phyloP scores from a whole-genome alignment of 2,797 vertebrate genomes.

The Martes flavigula region DNA sequence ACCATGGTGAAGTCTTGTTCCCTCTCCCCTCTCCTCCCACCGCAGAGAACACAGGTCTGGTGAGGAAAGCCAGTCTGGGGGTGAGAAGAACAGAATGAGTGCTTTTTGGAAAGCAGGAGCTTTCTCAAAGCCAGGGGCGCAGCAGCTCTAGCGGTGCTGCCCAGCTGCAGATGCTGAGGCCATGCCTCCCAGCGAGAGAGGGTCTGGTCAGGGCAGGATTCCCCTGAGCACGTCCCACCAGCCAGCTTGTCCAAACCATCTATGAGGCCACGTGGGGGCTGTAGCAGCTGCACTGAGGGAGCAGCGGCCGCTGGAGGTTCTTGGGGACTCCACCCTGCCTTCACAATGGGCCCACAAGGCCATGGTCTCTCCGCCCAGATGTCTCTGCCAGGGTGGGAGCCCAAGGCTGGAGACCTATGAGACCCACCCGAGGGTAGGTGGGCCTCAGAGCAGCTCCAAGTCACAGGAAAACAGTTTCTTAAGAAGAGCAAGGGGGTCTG shows the following conservation, averaged over 20 bases:
- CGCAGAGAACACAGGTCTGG: not conserved
- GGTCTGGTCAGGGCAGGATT: not conserved
- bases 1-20: not conserved
- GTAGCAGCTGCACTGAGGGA: not conserved
- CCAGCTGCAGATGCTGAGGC: not conserved
- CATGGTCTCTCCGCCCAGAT: not conserved
- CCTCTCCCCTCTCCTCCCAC: not conserved
- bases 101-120: not conserved
- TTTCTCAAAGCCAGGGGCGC: not conserved
- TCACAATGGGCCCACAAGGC: not conserved
- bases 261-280: not conserved
- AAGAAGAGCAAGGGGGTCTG: not conserved
- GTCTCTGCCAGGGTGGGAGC: not conserved
- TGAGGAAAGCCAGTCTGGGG: not conserved
- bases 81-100: not conserved
- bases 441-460: not conserved
- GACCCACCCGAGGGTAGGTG: not conserved
- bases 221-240: rapidly evolving
- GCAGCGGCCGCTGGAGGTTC: not conserved
- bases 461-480: not conserved
- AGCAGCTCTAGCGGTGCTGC: not conserved
- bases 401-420: not conserved
- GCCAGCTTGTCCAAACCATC: not conserved
- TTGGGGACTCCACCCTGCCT: not conserved
- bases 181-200: not conserved